Conservation (phyloP, 92 coral and sea anemone genomes). For the Epizoanthus rinbou region DNA sequence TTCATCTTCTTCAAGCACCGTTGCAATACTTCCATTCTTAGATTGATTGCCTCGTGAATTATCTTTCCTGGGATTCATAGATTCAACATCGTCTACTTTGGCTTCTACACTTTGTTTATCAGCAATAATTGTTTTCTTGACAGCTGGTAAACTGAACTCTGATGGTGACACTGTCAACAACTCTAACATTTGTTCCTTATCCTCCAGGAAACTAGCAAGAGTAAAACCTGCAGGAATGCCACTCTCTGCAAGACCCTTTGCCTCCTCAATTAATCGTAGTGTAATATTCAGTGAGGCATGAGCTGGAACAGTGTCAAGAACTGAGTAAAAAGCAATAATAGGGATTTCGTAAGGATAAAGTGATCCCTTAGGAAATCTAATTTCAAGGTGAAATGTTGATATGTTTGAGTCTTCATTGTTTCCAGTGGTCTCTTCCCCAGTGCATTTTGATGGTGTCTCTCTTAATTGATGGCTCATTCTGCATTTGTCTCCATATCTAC, state of each 20-base stretch:
- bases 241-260: constrained; percentile 50
- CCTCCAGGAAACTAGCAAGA: constrained; percentile 70
- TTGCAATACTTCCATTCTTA: constrained; percentile 14
- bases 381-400: constrained; percentile 63
- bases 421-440: background rate
- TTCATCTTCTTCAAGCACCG: constrained; percentile 32
- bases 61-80: background rate
- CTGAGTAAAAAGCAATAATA: constrained; percentile 71
- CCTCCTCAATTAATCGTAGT: constrained; percentile 64
- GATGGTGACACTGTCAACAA: constrained; percentile 56
- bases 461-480: constrained; percentile 69
- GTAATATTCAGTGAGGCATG: constrained; percentile 75
- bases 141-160: constrained; percentile 69
- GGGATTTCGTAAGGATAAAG: constrained; percentile 87
- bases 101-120: background rate
- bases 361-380: constrained; percentile 72
- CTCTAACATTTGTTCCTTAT: constrained; percentile 58
- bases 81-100: background rate
- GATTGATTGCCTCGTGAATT: constrained; percentile 9
- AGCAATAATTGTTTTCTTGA: constrained; percentile 1
- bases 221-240: constrained; percentile 75
- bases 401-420: constrained; percentile 39
- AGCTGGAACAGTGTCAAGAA: constrained; percentile 60
- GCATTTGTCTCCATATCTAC: constrained; percentile 72
- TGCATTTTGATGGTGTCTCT: constrained; percentile 10